A percentile compares a stretch with the other conserved stretches of the same genome.
Conservation (phyloP, 2,113 vertebrate genomes). For the Oryzias javanicus region DNA sequence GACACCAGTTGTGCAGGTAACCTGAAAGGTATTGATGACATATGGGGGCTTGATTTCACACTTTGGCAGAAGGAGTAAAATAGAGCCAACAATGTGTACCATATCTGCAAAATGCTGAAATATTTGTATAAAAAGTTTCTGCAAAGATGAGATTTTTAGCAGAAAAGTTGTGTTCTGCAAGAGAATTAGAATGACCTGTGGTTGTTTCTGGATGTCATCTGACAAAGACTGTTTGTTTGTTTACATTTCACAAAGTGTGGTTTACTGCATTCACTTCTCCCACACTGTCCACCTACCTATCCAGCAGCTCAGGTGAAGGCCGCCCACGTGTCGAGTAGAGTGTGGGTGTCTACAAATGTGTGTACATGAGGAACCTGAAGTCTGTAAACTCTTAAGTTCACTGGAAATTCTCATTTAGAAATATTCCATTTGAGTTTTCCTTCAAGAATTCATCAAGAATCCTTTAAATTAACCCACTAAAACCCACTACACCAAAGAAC, state of each 20-base stretch:
- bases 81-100: too few relatives aligned
- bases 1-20: too few relatives aligned
- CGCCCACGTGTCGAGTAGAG: conserved; percentile 1
- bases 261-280: conserved; percentile 34
- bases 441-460: too few relatives aligned
- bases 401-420: background rate
- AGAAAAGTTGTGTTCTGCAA: background rate
- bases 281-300: conserved; percentile 27
- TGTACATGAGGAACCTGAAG: background rate
- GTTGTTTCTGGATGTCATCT: conserved; percentile 2
- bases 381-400: background rate
- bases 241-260: conserved; percentile 19
- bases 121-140: background rate
- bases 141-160: background rate
- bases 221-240: conserved; percentile 5
- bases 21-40: too few relatives aligned
- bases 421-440: background rate
- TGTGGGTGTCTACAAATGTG: conserved; percentile 17
- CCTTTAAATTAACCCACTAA: too few relatives aligned
- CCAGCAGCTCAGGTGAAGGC: conserved; percentile 25
- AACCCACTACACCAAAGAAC: too few relatives aligned
- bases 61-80: too few relatives aligned
- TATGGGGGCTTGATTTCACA: too few relatives aligned
- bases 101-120: too few relatives aligned
- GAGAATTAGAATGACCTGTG: background rate